Conservation (phyloP, 2,797 vertebrate genomes). For the Etheostoma nigrum region DNA sequence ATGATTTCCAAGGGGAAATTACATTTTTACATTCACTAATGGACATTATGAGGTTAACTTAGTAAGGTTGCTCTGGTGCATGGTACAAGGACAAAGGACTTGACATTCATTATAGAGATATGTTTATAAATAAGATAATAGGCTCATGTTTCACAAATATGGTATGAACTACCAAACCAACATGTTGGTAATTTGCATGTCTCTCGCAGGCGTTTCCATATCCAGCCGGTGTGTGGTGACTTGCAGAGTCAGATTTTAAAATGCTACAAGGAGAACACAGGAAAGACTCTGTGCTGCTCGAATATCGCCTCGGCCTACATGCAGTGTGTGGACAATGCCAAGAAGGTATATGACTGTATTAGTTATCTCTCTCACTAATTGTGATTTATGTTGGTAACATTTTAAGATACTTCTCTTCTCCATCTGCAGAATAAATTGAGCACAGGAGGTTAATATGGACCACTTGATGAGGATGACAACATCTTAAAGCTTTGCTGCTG, state of each 20-base stretch:
- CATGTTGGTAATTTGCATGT: neutral
- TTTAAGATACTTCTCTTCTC: conserved; percentile 1
- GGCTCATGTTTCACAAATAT: neutral
- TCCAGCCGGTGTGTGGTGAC: conserved; percentile 89
- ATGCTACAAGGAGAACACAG: conserved; percentile 89
- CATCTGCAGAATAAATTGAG: conserved; percentile 72
- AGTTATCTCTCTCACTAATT: neutral
- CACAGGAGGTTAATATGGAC: conserved; percentile 71
- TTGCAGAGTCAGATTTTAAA: conserved; percentile 92
- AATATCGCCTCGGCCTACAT: conserved; percentile 91
- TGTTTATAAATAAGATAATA: neutral
- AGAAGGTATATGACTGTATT: conserved; percentile 86
- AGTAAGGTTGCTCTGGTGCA: neutral
- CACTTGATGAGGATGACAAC: conserved; percentile 2
- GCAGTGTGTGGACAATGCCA: conserved; percentile 91
- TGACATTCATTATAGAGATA: too few relatives aligned
- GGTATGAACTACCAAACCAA: neutral
- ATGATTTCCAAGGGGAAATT: too few relatives aligned
- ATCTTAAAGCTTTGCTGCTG: conserved; percentile 8
- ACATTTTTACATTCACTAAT: too few relatives aligned
- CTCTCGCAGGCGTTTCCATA: conserved; percentile 84
- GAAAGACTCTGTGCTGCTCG: conserved; percentile 93
- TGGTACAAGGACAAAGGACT: neutral
- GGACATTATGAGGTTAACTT: neutral
- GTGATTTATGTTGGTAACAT: neutral